Evolutionary conservation across 2,888 invertebrate species (phyloP).

Genomic region (Pachycephus smyrnensis): DNA sequence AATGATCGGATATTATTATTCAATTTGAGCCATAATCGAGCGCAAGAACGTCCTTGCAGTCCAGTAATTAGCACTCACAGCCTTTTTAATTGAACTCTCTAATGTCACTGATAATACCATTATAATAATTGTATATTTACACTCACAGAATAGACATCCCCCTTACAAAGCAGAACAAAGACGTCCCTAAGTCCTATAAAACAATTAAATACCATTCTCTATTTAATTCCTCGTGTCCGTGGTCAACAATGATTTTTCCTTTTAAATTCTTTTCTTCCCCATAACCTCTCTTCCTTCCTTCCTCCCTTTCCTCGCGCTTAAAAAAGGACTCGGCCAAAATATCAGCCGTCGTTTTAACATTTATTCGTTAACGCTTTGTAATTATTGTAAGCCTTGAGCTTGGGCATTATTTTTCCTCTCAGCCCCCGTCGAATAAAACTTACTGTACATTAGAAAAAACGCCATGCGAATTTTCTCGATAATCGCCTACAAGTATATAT

Average conservation of each 20-base stretch:
- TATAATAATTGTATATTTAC: conserved; percentile 48
- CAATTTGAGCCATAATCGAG: background rate
- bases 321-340: conserved; percentile 5
- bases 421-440: conserved; percentile 30
- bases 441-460: conserved; percentile 22
- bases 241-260: background rate
- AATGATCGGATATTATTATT: background rate
- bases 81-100: conserved; percentile 52
- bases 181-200: conserved; percentile 41
- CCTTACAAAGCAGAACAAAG: conserved; percentile 51
- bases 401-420: conserved; percentile 36
- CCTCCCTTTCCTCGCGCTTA: conserved; percentile 16
- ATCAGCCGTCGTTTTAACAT: conserved; percentile 25
- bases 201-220: conserved; percentile 38
- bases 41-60: background rate
- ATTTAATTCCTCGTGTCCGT: conserved; percentile 32
- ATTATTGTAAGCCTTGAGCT: conserved; percentile 63
- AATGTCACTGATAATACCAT: conserved; percentile 44
- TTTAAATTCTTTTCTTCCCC: conserved; percentile 9
- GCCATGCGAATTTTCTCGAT: conserved; percentile 21
- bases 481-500: conserved; percentile 3
- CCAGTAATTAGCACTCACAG: conserved; percentile 18
- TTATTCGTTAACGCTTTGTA: conserved; percentile 36
- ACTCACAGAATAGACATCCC: conserved; percentile 47
- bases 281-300: conserved; percentile 7